Conservation (phyloP, 1,140 invertebrate species). For the Gerris buenoi region DNA sequence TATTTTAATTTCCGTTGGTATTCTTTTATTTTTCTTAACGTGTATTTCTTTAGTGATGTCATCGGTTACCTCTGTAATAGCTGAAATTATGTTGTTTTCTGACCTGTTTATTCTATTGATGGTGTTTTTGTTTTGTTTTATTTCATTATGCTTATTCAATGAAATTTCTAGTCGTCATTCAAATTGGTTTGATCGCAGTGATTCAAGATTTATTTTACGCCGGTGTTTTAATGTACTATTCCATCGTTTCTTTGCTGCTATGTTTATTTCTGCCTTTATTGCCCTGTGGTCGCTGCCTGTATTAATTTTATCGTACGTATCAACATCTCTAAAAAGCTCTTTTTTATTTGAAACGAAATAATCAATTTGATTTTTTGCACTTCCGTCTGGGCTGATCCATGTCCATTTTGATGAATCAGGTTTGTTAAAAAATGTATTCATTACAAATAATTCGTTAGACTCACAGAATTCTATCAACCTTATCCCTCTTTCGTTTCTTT, state of each 20-base stretch:
- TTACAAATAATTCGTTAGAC: not conserved
- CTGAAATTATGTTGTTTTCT: not conserved
- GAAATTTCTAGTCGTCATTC: not conserved
- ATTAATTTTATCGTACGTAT: not conserved
- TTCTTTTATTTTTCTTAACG: not conserved
- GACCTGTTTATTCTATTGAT: not conserved
- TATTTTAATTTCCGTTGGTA: not conserved
- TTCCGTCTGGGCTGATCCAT: conserved; percentile 2
- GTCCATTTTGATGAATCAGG: not conserved
- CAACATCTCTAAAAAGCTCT: conserved; percentile 1
- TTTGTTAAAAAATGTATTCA: conserved; percentile 6
- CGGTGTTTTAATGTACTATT: not conserved
- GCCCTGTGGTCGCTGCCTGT: conserved; percentile 6
- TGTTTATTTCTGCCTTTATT: not conserved
- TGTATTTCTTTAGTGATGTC: not conserved
- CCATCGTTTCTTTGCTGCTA: not conserved
- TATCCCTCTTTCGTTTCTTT: too few species aligned
- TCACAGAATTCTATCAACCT: not conserved
- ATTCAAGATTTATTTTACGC: not conserved
- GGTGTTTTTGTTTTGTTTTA: not conserved
- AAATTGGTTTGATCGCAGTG: not conserved
- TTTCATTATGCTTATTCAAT: not conserved
- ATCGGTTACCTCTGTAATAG: not conserved
- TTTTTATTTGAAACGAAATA: not conserved
- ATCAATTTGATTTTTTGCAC: conserved; percentile 5